Base-by-base conservation (phyloP, 2,888 invertebrate genomes). In the Lasioglossum oenotherae region DNA sequence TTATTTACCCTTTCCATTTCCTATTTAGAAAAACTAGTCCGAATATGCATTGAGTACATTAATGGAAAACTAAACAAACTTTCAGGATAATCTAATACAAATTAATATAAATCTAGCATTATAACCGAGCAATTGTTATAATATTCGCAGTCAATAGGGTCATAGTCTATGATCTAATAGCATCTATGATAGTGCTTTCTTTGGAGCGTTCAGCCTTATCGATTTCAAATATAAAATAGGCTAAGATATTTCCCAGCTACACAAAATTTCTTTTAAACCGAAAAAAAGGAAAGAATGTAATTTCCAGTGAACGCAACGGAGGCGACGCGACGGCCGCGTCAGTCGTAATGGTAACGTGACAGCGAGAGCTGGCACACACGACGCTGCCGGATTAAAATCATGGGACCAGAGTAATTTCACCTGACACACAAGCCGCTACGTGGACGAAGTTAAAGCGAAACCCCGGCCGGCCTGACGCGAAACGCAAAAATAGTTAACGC, bases 341-440 rank as follows among this genome's bases (percentile, higher is more conserved):
- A 81, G 73, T 64, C 69, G 86, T 78, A 84, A 80, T 80, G 74
- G 76, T 85, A 85, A 88, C 88, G 82, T 78, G 86, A 88, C 82
- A 81, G 84, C 57, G 74, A 80, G 84, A 88, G 77, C 81, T 78
- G 78, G 69, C 69, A 19, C 14, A 31, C 64, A 49, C 53, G 80
- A 69, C 80, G 77, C 27, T 38, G 41, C 27, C 46, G 86, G 82
- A 84, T 88, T 88, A 84, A 88, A 86, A 88, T 84, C 84, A 84
- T 76, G 78, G 74, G 67, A 46, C 64, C 69, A 12, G 69, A 79
- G 83, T 88, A 84, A 88, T 88, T 86, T 84, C 77, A 69, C 72
- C 75, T 86, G 84, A 84, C 84, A 75, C 79, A 74, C 84, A 64
- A 44, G 67, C 78, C 46, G 14, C 71, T n/a, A 53, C 77, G 82